Conservation (phyloP, 2,797 vertebrate species). For the Euthynnus affinis region DNA sequence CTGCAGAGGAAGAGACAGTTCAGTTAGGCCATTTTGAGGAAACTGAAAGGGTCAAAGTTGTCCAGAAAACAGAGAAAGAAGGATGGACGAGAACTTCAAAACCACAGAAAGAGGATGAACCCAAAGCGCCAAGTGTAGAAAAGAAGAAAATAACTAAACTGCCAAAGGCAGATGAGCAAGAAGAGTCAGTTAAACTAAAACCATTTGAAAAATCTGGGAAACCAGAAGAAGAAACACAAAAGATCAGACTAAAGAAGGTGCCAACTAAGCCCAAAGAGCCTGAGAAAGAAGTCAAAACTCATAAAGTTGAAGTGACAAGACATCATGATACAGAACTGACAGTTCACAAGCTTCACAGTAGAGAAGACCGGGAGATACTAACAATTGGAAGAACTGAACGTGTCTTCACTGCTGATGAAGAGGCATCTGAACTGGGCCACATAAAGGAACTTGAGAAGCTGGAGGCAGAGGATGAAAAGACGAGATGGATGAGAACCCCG, state of each 20-base stretch:
- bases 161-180: constrained; percentile 56
- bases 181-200: constrained; percentile 67
- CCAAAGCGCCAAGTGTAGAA: constrained; percentile 16
- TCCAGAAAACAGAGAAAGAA: constrained; percentile 49
- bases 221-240: constrained; percentile 65
- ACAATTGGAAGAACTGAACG: constrained; percentile 42
- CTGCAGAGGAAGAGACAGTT: constrained; percentile 58
- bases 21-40: constrained; percentile 55
- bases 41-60: constrained; percentile 37
- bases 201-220: constrained; percentile 54
- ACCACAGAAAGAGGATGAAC: constrained; percentile 48
- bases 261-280: constrained; percentile 67
- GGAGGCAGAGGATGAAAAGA: constrained; percentile 60
- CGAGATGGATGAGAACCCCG: constrained; percentile 56
- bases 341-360: constrained; percentile 51
- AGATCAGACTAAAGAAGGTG: constrained; percentile 72
- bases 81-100: constrained; percentile 60
- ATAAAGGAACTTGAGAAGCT: constrained; percentile 41
- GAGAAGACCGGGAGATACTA: constrained; percentile 56
- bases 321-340: constrained; percentile 63
- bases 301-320: constrained; percentile 56
- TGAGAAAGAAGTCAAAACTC: constrained; percentile 55
- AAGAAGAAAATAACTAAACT: constrained; percentile 72
- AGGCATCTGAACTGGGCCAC: constrained; percentile 20
- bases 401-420: constrained; percentile 42